Evolutionary conservation across 2,888 invertebrate species (phyloP), one percentile per base, ranked within the genome.

Genomic region (Oligia fasciuncula): DNA sequence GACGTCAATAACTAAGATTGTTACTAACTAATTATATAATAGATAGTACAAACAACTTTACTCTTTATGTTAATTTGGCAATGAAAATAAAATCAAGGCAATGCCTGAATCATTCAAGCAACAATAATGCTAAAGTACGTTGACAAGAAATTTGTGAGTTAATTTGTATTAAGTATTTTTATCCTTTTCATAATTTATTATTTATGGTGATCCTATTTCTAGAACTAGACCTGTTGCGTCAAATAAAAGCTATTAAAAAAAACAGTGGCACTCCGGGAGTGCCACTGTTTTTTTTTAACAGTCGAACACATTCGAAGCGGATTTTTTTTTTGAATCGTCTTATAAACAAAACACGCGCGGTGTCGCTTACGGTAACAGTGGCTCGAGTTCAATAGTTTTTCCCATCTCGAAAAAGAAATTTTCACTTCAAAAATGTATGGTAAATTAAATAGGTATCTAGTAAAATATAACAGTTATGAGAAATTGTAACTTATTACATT

Each of bases 21-120:
- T 54, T 35, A 35, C 23, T 70, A 54, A 40, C 14, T 40, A 49
- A 35, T 35, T 63, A 23, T 49, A 23, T 23, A 63, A 49, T 14
- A 35, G 8, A 49, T 14, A 35, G 8, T 29, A 40, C 13, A 73
- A 66, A 13, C 40, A 40, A 17, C n/a, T n/a, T n/a, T n/a, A n/a
- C n/a, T 40, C 23, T 51, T 51, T 51, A 67, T n/a, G 73, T 54
- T 68, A 68, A 74, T 68, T 68, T 74, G 73, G 73, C 68, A 51
- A 74, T 74, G 68, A n/a, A 74, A 68, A 40, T 29, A 74, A 29
- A 68, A 51, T 40, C 68, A 68, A 40, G 68, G n/a, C 14, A 40
- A 51, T 68, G 29, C 54, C 19, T 54, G 68, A 43, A 69, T 29
- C 29, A 29, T 69, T 74, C 40, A 43, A 54, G 17, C 3, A n/a